These are phyloP conservation scores for Stenichneumon culpator DNA, from an alignment of 2,888 invertebrate genomes.

Conservation along the genomic window DNA sequence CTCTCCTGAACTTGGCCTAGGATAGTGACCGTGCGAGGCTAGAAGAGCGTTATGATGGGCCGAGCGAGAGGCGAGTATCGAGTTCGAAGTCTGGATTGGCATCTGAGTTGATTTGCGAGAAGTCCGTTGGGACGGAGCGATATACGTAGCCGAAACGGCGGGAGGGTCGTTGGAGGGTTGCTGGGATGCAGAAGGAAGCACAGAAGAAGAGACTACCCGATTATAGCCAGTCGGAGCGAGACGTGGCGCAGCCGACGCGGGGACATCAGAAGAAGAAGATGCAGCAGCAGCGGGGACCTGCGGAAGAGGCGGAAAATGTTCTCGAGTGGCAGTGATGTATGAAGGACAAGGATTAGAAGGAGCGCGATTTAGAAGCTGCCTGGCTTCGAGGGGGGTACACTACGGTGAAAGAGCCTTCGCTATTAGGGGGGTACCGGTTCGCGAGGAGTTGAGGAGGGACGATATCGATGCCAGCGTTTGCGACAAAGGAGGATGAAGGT, in stretches of 20 bases:
- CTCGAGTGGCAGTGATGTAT: neutral
- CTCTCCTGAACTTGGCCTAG: neutral
- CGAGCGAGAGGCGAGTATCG: neutral
- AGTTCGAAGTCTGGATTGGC: neutral
- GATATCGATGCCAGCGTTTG: neutral
- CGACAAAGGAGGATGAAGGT: too few relatives aligned
- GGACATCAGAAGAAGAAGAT: too few relatives aligned
- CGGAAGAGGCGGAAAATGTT: neutral
- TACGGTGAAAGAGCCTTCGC: neutral
- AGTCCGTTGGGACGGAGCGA: too few relatives aligned
- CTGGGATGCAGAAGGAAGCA: too few relatives aligned
- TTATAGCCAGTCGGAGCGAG: too few relatives aligned
- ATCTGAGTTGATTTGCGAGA: too few relatives aligned
- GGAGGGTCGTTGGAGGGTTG: too few relatives aligned
- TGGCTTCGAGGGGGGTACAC: conserved; percentile 5
- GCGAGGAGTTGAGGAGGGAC: neutral
- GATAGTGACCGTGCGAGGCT: conserved; percentile 31
- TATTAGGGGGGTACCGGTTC: neutral
- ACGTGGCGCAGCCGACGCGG: too few relatives aligned
- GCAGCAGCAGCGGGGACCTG: neutral
- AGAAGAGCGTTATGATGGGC: conserved; percentile 26
- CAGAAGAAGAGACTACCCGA: too few relatives aligned
- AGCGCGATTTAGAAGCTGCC: neutral
- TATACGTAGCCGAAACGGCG: too few relatives aligned
- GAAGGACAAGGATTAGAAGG: neutral